Evolutionary conservation across 2,797 vertebrate genomes (phyloP).

Genomic region (Strix occidentalis): DNA sequence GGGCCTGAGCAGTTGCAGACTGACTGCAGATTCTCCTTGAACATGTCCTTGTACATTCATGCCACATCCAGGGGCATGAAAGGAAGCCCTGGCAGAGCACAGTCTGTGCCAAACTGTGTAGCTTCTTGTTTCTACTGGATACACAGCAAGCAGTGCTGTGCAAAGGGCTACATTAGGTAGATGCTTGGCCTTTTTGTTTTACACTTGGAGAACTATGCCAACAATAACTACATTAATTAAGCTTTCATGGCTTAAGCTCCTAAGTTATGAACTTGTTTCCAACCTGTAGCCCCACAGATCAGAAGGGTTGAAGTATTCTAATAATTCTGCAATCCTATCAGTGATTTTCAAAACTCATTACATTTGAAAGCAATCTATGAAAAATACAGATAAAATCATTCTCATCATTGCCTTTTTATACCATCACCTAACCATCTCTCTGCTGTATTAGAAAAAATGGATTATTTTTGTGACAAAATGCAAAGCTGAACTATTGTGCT

Average conservation of each 20-base stretch:
- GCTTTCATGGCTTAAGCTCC: constrained; percentile 31
- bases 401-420: constrained; percentile 1
- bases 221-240: constrained; percentile 48
- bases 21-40: not conserved
- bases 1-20: not conserved
- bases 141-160: not conserved
- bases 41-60: not conserved
- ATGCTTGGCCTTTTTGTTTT: not conserved
- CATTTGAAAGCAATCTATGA: constrained; percentile 24
- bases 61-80: not conserved
- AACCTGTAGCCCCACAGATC: constrained; percentile 28
- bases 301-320: constrained; percentile 23
- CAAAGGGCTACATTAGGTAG: not conserved
- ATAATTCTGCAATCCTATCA: constrained; percentile 3
- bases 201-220: constrained; percentile 6
- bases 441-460: constrained; percentile 17
- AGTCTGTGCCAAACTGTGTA: not conserved
- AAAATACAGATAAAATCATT: constrained; percentile 25
- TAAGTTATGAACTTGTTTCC: constrained; percentile 50
- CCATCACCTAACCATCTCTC: not conserved
- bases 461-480: constrained; percentile 41
- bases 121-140: not conserved
- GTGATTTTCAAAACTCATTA: constrained; percentile 42
- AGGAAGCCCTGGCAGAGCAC: not conserved
- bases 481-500: not conserved